phyloP scores from a whole-genome alignment of 2,888 invertebrate species.

The Caenorhabditis wallacei region DNA sequence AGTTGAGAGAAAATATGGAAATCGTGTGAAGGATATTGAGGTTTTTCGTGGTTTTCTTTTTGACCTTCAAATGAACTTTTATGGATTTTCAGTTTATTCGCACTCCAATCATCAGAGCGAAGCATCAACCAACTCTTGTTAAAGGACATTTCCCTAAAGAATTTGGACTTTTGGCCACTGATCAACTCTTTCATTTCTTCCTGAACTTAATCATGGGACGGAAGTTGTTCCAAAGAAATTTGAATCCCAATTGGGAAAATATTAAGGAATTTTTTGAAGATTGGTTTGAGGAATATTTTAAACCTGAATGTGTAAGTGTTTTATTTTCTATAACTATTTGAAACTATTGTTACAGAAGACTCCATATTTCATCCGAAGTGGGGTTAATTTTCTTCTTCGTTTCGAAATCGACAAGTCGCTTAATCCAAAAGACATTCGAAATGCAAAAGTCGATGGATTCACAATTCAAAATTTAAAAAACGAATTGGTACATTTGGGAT shows the following conservation, averaged over 20 bases:
- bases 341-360: too few species aligned
- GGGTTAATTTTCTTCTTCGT: neutral
- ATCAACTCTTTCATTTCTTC: neutral
- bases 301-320: too few species aligned
- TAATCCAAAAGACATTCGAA: neutral
- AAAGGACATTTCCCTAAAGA: neutral
- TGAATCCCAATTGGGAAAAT: too few species aligned
- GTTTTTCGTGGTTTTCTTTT: neutral
- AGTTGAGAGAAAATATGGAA: neutral
- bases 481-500: slow-evolving; percentile 16
- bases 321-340: neutral
- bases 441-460: slow-evolving; percentile 25
- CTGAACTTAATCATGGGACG: neutral
- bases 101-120: neutral
- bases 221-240: neutral
- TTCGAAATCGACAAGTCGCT: too few species aligned
- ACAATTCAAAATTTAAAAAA: slow-evolving; percentile 10
- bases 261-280: too few species aligned
- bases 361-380: neutral
- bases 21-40: neutral
- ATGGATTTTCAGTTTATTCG: slow-evolving; percentile 12
- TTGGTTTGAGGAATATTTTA: too few species aligned
- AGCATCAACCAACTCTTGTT: neutral
- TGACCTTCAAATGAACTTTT: too few species aligned
- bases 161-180: neutral